Evolutionary conservation across 1,140 invertebrate genomes (phyloP).

Genomic region (Odontomachus brunneus): DNA sequence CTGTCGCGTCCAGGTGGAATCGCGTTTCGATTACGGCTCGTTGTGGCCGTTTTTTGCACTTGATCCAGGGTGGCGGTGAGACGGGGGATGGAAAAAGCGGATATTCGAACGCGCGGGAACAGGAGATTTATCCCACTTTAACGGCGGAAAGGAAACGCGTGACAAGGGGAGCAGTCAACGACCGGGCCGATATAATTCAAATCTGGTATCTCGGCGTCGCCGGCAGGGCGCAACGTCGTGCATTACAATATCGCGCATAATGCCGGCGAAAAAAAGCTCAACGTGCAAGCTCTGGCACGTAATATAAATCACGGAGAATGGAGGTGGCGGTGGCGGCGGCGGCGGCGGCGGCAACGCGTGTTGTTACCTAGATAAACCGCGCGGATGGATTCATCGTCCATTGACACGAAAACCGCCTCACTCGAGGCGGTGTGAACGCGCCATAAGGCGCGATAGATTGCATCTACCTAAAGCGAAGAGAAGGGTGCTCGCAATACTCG

Average conservation of each 20-base stretch:
- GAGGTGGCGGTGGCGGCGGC: too few relatives aligned
- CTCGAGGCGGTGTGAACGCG: constrained; percentile 51
- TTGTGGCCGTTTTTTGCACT: constrained; percentile 3
- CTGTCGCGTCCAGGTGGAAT: background rate
- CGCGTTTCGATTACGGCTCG: constrained; percentile 6
- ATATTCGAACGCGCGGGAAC: constrained; percentile 6
- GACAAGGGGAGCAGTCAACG: constrained; percentile 52
- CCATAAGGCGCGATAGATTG: constrained; percentile 52
- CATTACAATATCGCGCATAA: constrained; percentile 57
- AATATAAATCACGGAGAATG: constrained; percentile 38
- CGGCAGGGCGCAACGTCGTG: constrained; percentile 31
- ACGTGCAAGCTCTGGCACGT: constrained; percentile 2
- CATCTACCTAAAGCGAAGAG: constrained; percentile 26
- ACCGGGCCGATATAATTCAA: constrained; percentile 53
- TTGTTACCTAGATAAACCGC: constrained; percentile 55
- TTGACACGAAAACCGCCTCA: constrained; percentile 66
- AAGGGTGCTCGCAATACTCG: too few relatives aligned
- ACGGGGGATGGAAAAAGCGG: background rate
- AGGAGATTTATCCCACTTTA: constrained; percentile 38
- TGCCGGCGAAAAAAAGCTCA: constrained; percentile 36
- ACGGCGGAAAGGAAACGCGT: constrained; percentile 16
- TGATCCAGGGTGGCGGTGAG: background rate
- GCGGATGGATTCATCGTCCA: constrained; percentile 65
- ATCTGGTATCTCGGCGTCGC: constrained; percentile 45
- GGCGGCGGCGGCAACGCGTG: constrained; percentile 10